Conservation (phyloP, 2,797 vertebrate genomes). For the Setipinna tenuifilis region DNA sequence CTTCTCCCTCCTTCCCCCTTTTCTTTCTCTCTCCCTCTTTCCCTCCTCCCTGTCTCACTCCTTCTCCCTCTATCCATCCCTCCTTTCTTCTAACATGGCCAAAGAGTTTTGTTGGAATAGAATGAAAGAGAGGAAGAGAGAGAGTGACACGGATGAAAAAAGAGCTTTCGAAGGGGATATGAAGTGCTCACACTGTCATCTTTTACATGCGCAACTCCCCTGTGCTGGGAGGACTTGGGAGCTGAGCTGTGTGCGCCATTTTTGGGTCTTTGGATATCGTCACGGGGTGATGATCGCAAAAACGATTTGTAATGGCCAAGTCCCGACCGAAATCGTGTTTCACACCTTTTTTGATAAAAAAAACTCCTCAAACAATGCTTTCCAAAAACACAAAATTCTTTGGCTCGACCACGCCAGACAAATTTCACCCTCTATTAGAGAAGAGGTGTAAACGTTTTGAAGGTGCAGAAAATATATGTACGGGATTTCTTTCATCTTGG, state of each 20-base stretch:
- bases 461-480: conserved; percentile 27
- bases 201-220: neutral
- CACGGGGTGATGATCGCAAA: conserved; percentile 29
- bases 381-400: conserved; percentile 30
- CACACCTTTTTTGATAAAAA: conserved; percentile 46
- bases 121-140: conserved; percentile 69
- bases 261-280: conserved; percentile 34
- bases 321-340: conserved; percentile 40
- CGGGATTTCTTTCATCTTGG: conserved; percentile 23
- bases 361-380: neutral
- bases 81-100: conserved; percentile 71
- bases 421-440: conserved; percentile 29
- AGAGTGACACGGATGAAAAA: conserved; percentile 44
- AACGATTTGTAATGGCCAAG: neutral
- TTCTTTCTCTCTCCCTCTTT: conserved; percentile 46
- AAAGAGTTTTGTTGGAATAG: conserved; percentile 72
- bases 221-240: neutral
- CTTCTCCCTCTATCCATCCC: conserved; percentile 43
- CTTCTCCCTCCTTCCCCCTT: conserved; percentile 8
- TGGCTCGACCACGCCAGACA: conserved; percentile 1
- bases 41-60: conserved; percentile 60
- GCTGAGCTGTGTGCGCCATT: conserved; percentile 40
- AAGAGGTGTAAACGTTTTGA: conserved; percentile 33
- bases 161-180: conserved; percentile 40
- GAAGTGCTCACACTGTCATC: neutral